Base-by-base conservation (phyloP, 2,888 invertebrate species). In the Noctua janthina region DNA sequence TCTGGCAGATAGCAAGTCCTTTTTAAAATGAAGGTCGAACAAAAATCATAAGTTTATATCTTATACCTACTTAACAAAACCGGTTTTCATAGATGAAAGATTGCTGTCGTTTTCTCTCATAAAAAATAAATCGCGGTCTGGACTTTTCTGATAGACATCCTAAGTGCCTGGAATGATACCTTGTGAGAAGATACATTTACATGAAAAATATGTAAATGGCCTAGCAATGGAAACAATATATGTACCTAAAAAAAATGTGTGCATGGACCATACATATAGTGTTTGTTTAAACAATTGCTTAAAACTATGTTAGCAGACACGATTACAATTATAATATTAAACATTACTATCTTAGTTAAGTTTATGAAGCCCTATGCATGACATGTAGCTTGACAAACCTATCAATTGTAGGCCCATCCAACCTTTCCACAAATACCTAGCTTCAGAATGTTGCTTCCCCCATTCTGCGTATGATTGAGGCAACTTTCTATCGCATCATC, bases 11-110 rank as follows among this genome's bases (percentile, higher is more conserved):
- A 76, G 62, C 69, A 51, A 81, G 82, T 77, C 70, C 66, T 81
- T 82, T 64, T 81, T 81, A 11, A 56, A 23, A 15, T 70, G 62
- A 76, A 81, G 76, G 82, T 69, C 69, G 39, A 54, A 75, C n/a
- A 54, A 79, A 39, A 69, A 67, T 20, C 54, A 49, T 69, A 56
- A 80, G 6, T 54, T 54, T 46, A 46, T 46, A 46, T 11, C 7
- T 8, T 13, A 46, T 23, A 67, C 39, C 2, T 23, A n/a, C 29
- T 62, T 62, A 62, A 29, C 10, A 56, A 56, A 10, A 56, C 56
- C 10, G 10, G 11, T 75, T 68, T 62, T 62, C 43, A 46, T 69
- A 68, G 54, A 69, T 76, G 23, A 39, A 62, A 69, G 76, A 69
- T 82, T 69, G 29, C 54, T 39, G 59, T 46, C 2, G 56, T 10